These are phyloP conservation scores for Lepidurus apus DNA, from an alignment of 1,140 invertebrate genomes.

Conservation along the genomic window DNA sequence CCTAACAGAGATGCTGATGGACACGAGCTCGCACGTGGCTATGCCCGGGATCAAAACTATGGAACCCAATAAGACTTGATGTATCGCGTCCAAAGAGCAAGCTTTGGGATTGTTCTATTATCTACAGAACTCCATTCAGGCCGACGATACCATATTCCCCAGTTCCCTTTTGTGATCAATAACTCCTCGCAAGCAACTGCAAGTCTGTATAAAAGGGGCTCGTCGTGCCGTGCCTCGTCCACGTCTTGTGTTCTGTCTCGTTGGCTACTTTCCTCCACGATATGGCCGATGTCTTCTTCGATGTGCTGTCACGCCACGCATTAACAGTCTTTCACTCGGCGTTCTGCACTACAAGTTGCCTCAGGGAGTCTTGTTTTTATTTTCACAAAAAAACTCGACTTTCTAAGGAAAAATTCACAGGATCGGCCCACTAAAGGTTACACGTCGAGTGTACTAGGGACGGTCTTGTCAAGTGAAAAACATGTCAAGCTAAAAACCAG, in stretches of 20 bases:
- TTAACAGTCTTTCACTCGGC: background rate
- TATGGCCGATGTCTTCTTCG: background rate
- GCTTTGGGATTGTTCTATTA: background rate
- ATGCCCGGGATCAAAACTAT: background rate
- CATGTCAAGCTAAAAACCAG: no score
- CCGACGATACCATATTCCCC: background rate
- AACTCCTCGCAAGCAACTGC: constrained; percentile 14
- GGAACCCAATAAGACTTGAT: background rate
- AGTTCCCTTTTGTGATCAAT: constrained; percentile 22
- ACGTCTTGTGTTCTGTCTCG: background rate
- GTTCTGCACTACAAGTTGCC: no score
- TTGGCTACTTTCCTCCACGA: background rate
- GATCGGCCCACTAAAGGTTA: no score
- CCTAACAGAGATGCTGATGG: background rate
- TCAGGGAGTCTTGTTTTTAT: no score
- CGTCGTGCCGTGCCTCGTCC: background rate
- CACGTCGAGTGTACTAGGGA: no score
- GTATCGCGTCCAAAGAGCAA: background rate
- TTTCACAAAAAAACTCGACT: no score
- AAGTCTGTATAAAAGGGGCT: constrained; percentile 1
- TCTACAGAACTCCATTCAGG: background rate
- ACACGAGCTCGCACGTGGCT: background rate
- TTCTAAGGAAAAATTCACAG: no score
- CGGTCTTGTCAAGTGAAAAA: no score
- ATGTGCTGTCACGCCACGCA: background rate